Evolutionary conservation across 1,140 invertebrate genomes (phyloP).

Genomic region (Gonatopus flavifemur): DNA sequence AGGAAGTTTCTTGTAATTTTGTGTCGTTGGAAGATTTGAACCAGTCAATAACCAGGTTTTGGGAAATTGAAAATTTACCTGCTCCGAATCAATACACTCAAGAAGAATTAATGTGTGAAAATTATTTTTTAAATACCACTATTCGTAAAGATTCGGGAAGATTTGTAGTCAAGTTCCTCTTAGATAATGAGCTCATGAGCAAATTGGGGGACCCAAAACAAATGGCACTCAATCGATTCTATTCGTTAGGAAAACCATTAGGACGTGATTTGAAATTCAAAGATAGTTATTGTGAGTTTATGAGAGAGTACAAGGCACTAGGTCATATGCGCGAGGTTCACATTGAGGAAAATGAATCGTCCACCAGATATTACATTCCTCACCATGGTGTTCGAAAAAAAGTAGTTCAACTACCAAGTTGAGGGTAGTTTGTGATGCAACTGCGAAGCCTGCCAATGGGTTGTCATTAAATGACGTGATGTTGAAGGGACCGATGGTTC

Average conservation of each 20-base stretch:
- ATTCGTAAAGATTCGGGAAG: too few relatives aligned
- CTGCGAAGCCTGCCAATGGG: not conserved
- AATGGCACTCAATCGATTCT: constrained; percentile 1
- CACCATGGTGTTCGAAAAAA: not conserved
- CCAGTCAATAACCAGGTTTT: too few relatives aligned
- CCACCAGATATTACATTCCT: not conserved
- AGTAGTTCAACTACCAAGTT: constrained; percentile 25
- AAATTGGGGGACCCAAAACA: not conserved
- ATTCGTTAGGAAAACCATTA: constrained; percentile 14
- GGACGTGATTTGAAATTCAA: constrained; percentile 5
- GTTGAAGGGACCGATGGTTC: not conserved
- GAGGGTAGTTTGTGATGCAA: constrained; percentile 38
- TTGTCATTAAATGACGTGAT: not conserved
- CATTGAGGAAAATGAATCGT: constrained; percentile 15
- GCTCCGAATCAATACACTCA: too few relatives aligned
- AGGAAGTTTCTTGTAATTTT: too few relatives aligned
- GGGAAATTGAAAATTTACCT: too few relatives aligned
- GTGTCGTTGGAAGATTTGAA: too few relatives aligned
- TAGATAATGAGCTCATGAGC: not conserved
- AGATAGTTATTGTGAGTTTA: constrained; percentile 21
- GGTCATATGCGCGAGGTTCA: constrained; percentile 23
- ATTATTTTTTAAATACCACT: too few relatives aligned
- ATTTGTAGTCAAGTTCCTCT: too few relatives aligned
- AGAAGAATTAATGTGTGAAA: too few relatives aligned
- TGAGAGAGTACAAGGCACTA: constrained; percentile 22